Base-by-base conservation (phyloP, 2,797 vertebrate genomes). In the Dendrocincla fuliginosa region DNA sequence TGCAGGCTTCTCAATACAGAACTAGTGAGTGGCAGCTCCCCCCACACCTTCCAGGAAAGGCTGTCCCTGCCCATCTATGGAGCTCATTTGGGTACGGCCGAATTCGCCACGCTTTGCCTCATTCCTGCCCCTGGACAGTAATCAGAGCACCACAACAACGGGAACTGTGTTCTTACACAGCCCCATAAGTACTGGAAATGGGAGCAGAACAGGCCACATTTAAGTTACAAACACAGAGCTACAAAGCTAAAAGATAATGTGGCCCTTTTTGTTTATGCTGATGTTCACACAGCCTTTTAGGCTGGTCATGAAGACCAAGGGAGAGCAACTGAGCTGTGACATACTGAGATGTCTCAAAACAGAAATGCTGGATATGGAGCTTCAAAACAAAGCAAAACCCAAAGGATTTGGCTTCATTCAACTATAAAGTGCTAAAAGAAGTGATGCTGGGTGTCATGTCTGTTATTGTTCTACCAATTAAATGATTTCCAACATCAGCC, bases 11-110 rank as follows among this genome's bases (percentile, higher is more conserved):
- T 93, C 84, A 84, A 50, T 37, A n/a, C 3, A 89, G 63, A 87
- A 74, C 18, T 55, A 78, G 17, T 49, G 88, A 88, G 42, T 61
- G 77, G 67, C 79, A 91, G 79, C 69, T 93, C 64, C 46, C 89
- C 94, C 50, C 73, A 91, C 94, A 91, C 83, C 95, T 97, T 76
- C 61, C 83, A 95, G 28, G 14, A 42, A 77, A 81, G 67, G 44
- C 87, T 93, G 94, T 30, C 93, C 86, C 94, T 95, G 85, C 89
- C 91, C 87, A 84, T 93, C 87, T 91, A 93, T 17, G 70, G 93
- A 16, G 82, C 56, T 92, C 87, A 73, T 93, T 84, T 88, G 74
- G 80, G 85, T 74, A 82, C 5, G 8, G 73, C n/a, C 3, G 23
- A 93, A 88, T 88, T 88, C 85, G 74, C 86, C 89, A 60, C 0